Conservation (phyloP, 1,140 invertebrate genomes). For the Phenacoccus solenopsis region DNA sequence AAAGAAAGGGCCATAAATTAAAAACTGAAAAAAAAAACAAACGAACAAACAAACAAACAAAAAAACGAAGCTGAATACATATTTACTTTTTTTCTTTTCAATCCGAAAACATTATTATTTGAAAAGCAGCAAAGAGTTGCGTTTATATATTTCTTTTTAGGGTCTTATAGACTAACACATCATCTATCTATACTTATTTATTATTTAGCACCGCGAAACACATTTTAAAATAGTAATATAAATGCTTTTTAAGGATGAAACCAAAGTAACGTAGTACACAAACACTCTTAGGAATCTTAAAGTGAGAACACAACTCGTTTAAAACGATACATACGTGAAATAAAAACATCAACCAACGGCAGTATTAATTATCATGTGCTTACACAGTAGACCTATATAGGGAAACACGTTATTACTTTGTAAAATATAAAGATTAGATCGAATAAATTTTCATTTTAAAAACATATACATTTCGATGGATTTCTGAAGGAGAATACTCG, state of each 20-base stretch:
- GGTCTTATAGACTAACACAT: conserved; percentile 6
- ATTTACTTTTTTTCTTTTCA: no score
- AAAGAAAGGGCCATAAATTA: neutral
- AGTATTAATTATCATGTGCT: no score
- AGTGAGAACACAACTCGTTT: neutral
- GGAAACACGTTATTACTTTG: no score
- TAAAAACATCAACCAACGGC: no score
- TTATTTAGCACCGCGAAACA: conserved; percentile 11
- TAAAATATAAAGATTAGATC: no score
- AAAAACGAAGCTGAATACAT: neutral
- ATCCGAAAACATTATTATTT: neutral
- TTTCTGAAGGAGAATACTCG: neutral
- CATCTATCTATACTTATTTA: neutral
- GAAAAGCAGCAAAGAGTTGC: neutral
- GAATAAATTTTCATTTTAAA: no score
- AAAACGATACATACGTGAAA: no score
- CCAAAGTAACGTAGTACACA: neutral
- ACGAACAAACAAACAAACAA: neutral
- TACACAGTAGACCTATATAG: no score
- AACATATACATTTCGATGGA: neutral
- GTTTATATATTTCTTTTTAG: neutral
- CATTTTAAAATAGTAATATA: conserved; percentile 5
- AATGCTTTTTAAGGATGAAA: conserved; percentile 10
- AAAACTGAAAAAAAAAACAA: neutral
- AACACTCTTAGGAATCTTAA: neutral